phyloP scores from a whole-genome alignment of 2,888 invertebrate genomes.

The Anthrax anthrax region DNA sequence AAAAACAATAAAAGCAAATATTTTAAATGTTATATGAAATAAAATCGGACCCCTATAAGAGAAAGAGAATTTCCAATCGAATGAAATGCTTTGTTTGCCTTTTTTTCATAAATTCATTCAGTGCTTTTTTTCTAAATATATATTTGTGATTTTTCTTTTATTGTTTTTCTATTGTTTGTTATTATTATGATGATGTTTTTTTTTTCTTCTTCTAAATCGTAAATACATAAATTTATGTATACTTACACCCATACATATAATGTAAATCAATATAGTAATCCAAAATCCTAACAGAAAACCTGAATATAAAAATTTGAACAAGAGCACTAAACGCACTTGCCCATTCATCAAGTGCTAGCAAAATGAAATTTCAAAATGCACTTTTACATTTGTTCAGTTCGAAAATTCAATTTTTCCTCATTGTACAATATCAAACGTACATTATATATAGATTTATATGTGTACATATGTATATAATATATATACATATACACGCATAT shows the following conservation, averaged over 20 bases:
- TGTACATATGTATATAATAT: background rate
- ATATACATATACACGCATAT: too few relatives aligned
- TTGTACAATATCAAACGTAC: too few relatives aligned
- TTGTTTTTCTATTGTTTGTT: too few relatives aligned
- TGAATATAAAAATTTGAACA: background rate
- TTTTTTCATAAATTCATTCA: background rate
- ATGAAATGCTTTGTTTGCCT: slow-evolving; percentile 12
- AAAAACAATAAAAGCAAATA: background rate
- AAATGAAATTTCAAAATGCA: slow-evolving; percentile 12
- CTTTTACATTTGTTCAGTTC: slow-evolving; percentile 12
- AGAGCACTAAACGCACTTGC: slow-evolving; percentile 9
- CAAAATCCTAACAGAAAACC: too few relatives aligned
- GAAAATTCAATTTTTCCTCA: slow-evolving; percentile 11
- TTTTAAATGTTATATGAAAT: background rate
- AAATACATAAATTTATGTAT: too few relatives aligned
- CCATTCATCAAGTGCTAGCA: slow-evolving; percentile 2
- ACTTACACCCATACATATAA: too few relatives aligned
- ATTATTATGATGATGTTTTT: too few relatives aligned
- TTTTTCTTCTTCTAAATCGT: too few relatives aligned
- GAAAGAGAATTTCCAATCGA: slow-evolving; percentile 3
- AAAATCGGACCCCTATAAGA: background rate
- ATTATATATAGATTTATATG: too few relatives aligned
- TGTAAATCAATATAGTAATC: too few relatives aligned
- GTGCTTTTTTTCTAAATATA: too few relatives aligned
- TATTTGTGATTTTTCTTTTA: too few relatives aligned